phyloP scores from a whole-genome alignment of 2,888 invertebrate species.

The Odontothrips loti region DNA sequence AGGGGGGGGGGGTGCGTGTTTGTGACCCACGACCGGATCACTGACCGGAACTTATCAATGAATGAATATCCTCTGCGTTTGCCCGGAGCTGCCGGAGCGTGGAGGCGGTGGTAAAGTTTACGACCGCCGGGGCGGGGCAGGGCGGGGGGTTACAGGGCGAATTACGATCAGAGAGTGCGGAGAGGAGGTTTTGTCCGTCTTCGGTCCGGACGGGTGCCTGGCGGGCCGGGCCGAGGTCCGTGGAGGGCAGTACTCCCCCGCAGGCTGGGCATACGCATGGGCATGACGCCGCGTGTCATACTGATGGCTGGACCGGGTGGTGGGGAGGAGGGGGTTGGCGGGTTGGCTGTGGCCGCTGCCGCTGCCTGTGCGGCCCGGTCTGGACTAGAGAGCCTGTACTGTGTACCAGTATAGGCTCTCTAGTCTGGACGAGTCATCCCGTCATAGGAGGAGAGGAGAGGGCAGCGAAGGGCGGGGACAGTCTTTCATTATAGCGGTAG shows the following conservation, averaged over 20 bases:
- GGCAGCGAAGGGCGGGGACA: background rate
- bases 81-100: background rate
- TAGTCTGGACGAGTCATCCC: background rate
- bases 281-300: no score
- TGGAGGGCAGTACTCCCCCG: no score
- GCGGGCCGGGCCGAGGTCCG: no score
- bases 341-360: background rate
- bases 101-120: background rate
- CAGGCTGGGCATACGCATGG: no score
- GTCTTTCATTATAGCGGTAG: no score
- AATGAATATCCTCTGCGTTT: constrained; percentile 25
- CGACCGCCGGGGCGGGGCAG: background rate
- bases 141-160: background rate
- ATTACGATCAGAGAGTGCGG: no score
- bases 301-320: no score
- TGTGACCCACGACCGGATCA: background rate
- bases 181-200: no score
- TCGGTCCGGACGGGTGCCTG: no score
- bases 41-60: background rate
- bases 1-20: constrained; percentile 32
- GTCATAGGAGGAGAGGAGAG: background rate
- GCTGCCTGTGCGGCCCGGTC: background rate
- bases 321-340: no score
- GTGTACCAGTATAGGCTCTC: no score
- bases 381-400: no score